Conservation (phyloP, 1,140 invertebrate genomes). For the Protaetia brevitarsis region DNA sequence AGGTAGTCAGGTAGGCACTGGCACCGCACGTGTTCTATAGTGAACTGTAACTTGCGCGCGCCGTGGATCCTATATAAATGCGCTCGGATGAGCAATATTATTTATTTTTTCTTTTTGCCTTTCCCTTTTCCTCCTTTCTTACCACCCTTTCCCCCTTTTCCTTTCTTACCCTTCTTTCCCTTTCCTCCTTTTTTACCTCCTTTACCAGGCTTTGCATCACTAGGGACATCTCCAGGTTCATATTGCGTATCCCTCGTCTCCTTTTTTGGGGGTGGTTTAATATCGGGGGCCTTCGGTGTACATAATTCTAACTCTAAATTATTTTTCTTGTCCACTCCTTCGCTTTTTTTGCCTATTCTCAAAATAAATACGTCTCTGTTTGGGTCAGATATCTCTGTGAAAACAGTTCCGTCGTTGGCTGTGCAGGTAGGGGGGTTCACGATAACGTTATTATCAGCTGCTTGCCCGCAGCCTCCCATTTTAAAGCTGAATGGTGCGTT, state of each 20-base stretch:
- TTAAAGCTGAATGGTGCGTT: constrained; percentile 41
- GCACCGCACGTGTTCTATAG: background rate
- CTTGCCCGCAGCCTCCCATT: constrained; percentile 35
- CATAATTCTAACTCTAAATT: constrained; percentile 48
- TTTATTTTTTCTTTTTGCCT: constrained; percentile 14
- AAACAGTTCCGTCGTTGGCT: constrained; percentile 39
- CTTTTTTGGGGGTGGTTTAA: constrained; percentile 44
- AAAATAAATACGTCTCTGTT: constrained; percentile 48
- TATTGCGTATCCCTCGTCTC: constrained; percentile 47
- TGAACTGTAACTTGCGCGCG: background rate
- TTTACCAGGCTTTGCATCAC: constrained; percentile 18
- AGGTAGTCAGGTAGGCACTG: constrained; percentile 8
- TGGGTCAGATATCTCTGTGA: constrained; percentile 46
- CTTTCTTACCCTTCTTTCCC: too few species aligned
- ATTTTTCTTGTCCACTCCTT: constrained; percentile 45
- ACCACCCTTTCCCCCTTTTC: too few species aligned
- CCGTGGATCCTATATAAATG: background rate
- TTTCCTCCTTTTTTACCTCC: constrained; percentile 23
- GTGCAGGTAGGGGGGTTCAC: constrained; percentile 41
- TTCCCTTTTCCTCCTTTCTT: too few species aligned
- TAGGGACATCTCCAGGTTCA: constrained; percentile 34
- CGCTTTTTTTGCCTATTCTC: constrained; percentile 43
- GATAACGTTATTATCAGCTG: constrained; percentile 35
- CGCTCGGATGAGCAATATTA: background rate
- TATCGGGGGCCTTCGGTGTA: constrained; percentile 45